These are phyloP conservation scores for Bubalus kerabau DNA, from an alignment of 2,113 vertebrate genomes.

Conservation along the genomic window DNA sequence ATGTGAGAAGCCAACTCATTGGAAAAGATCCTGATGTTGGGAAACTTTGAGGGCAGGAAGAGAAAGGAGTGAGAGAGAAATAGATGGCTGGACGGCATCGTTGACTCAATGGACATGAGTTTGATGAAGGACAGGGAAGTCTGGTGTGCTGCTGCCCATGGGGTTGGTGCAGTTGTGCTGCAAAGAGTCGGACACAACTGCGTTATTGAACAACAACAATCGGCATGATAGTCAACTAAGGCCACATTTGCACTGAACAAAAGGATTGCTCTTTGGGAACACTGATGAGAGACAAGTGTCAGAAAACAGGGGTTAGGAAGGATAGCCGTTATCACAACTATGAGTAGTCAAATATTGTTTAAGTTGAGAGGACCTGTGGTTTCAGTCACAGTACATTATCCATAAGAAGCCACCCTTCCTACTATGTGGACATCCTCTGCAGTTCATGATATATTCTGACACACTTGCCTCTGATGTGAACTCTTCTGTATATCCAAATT, in stretches of 20 bases:
- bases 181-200: background rate
- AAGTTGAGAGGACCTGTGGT: background rate
- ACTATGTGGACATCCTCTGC: no score
- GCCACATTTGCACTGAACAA: background rate
- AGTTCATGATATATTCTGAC: background rate
- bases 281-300: background rate
- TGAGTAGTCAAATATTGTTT: no score
- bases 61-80: background rate
- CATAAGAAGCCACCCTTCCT: background rate
- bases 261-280: background rate
- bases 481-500: background rate
- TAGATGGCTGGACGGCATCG: background rate
- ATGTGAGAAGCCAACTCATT: background rate
- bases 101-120: background rate
- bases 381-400: background rate
- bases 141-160: background rate
- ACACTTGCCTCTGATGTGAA: background rate
- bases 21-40: background rate
- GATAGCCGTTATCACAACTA: background rate
- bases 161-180: background rate
- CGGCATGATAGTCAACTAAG: background rate
- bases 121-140: background rate
- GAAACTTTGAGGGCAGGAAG: background rate
- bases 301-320: background rate
- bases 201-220: background rate